Evolutionary conservation across 2,888 invertebrate genomes (phyloP), one percentile per base, ranked within the genome.

Genomic region (Tinea semifulvella): DNA sequence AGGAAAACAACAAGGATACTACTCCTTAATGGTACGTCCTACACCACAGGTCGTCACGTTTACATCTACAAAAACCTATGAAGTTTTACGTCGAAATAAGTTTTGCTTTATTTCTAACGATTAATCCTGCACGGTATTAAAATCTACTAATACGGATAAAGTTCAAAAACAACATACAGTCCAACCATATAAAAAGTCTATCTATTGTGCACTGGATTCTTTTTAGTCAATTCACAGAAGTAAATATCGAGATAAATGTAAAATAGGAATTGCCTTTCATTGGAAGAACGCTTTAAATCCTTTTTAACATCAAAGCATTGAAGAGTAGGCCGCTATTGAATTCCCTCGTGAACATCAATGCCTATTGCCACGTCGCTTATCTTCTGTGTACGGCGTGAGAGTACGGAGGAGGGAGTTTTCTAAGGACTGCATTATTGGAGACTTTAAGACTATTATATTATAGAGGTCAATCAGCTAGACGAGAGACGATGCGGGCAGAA

Each of bases 361-460:
- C 75, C 72, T 75, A 74, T 74, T 76, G 75, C 72, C 65, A 67
- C 67, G 73, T 73, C 74, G 71, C 66, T 76, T 76, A 76, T 75
- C 75, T 67, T 57, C 68, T 67, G 63, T 65, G 63, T 65, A 39
- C 40, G 44, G 40, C 53, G 59, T 56, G 61, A 66, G 63, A 62
- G 52, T 25, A 14, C 25, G 36, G 36, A 38, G 38, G 18, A 19
- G 38, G 3, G n/a, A 16, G 18, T 22, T 63, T 68, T 70, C 65
- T 68, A 66, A 69, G 63, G 65, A 68, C 57, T 64, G 65, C 63
- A 70, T 68, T 71, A 64, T 63, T 63, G 61, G 64, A 45, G 31
- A 40, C 45, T 50, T 31, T 39, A 44, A 42, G n/a, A n/a, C n/a
- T 44, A 16, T 17, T 42, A 27, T 20, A 17, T 39, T 36, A 50